Conservation (phyloP, 2,797 vertebrate genomes). For the Gallinago stenura region DNA sequence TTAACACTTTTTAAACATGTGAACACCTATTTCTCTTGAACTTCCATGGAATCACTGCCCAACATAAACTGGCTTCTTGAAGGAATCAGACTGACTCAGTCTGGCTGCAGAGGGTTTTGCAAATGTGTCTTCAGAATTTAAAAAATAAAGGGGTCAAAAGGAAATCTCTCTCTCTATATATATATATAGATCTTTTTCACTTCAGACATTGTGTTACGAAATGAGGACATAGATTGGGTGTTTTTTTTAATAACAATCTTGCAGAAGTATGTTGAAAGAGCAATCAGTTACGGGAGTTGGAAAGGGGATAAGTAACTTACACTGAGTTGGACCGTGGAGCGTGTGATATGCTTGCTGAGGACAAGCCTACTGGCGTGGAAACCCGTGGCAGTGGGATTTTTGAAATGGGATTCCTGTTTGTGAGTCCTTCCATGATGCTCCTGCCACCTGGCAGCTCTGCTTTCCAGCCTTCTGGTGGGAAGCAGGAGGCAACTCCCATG, state of each 20-base stretch:
- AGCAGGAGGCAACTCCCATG: accelerated
- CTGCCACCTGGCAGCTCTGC: not conserved
- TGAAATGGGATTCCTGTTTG: not conserved
- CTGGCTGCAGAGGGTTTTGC: not conserved
- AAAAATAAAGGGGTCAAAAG: not conserved
- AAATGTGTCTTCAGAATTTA: not conserved
- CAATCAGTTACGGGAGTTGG: not conserved
- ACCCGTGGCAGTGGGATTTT: not conserved
- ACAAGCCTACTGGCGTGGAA: not conserved
- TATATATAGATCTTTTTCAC: not conserved
- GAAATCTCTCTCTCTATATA: too few species aligned
- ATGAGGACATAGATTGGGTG: not conserved
- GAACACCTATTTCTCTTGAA: not conserved
- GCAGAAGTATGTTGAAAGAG: not conserved
- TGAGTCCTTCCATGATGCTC: not conserved
- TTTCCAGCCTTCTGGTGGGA: not conserved
- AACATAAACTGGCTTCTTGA: not conserved
- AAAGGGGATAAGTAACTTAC: not conserved
- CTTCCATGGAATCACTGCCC: not conserved
- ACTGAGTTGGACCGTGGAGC: not conserved
- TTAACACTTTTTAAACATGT: not conserved
- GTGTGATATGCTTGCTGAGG: accelerated
- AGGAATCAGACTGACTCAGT: not conserved
- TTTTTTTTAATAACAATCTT: not conserved
- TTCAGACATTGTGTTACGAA: not conserved